Evolutionary conservation across 2,888 invertebrate species (phyloP).

Genomic region (Chymomyza procnemis): DNA sequence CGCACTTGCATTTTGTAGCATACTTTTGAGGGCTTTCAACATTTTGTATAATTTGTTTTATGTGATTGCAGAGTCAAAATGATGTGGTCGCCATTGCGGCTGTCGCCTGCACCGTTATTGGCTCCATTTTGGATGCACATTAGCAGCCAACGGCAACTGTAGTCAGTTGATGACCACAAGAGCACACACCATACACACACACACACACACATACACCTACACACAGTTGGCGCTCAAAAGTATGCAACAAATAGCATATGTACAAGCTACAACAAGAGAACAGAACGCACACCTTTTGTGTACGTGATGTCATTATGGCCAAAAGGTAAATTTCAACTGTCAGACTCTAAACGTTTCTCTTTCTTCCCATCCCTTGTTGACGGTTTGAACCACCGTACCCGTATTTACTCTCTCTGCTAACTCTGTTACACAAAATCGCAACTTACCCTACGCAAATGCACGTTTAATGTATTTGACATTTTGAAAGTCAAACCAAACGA

Average conservation of each 20-base stretch:
- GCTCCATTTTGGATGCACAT: conserved; percentile 65
- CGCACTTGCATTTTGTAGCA: conserved; percentile 62
- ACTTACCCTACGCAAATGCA: conserved; percentile 63
- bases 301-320: conserved; percentile 72
- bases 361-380: not conserved
- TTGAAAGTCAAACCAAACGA: conserved; percentile 65
- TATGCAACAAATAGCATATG: conserved; percentile 56
- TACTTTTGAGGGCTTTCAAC: conserved; percentile 65
- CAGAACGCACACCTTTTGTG: conserved; percentile 64
- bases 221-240: conserved; percentile 18
- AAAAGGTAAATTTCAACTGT: conserved; percentile 73
- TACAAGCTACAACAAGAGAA: conserved; percentile 15
- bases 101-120: conserved; percentile 32
- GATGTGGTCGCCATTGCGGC: not conserved
- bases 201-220: conserved; percentile 2
- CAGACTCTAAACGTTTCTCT: conserved; percentile 63
- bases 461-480: conserved; percentile 76
- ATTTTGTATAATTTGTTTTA: conserved; percentile 69
- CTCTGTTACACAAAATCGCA: conserved; percentile 57
- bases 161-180: conserved; percentile 49
- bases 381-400: too few species aligned
- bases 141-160: conserved; percentile 43
- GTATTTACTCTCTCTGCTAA: conserved; percentile 17
- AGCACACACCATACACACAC: conserved; percentile 30
- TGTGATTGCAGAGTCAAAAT: conserved; percentile 55